phyloP scores from a whole-genome alignment of 2,888 invertebrate species.

The Xestobium rufovillosum region DNA sequence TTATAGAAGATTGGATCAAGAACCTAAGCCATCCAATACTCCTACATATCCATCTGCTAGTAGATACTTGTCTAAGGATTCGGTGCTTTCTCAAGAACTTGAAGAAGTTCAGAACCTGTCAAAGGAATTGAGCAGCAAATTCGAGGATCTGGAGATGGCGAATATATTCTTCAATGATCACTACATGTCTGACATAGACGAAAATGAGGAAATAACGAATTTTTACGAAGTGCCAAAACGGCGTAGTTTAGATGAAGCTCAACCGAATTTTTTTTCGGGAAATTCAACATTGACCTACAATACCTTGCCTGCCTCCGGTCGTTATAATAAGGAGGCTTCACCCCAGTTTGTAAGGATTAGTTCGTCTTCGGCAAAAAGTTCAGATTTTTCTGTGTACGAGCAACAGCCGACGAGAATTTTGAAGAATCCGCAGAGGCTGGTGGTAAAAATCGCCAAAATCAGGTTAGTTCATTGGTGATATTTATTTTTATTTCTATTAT shows the following conservation, averaged over 20 bases:
- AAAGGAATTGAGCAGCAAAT: constrained; percentile 30
- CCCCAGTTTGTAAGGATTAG: constrained; percentile 27
- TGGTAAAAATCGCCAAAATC: constrained; percentile 40
- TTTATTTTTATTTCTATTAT: no score
- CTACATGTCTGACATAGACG: constrained; percentile 42
- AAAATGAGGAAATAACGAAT: constrained; percentile 40
- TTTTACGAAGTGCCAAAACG: constrained; percentile 32
- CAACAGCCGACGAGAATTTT: constrained; percentile 28
- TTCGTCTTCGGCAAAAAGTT: constrained; percentile 37
- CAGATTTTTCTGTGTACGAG: constrained; percentile 32
- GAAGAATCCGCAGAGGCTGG: constrained; percentile 37
- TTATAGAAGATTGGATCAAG: not conserved
- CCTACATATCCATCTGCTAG: constrained; percentile 23
- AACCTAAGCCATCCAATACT: not conserved
- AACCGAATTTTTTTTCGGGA: constrained; percentile 17
- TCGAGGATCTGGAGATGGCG: constrained; percentile 25
- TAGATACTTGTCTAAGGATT: constrained; percentile 36
- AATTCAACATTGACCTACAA: constrained; percentile 9
- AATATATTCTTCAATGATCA: constrained; percentile 38
- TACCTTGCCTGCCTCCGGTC: constrained; percentile 20
- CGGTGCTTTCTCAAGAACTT: constrained; percentile 35
- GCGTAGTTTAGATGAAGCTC: constrained; percentile 28
- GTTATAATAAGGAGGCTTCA: constrained; percentile 14
- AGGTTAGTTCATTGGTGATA: constrained; percentile 32
- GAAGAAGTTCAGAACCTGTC: constrained; percentile 37